A percentile compares a stretch with the other conserved stretches of the same genome.
Evolutionary conservation across 2,113 vertebrate genomes (phyloP).

Genomic region (Emydocephalus ijimae): DNA sequence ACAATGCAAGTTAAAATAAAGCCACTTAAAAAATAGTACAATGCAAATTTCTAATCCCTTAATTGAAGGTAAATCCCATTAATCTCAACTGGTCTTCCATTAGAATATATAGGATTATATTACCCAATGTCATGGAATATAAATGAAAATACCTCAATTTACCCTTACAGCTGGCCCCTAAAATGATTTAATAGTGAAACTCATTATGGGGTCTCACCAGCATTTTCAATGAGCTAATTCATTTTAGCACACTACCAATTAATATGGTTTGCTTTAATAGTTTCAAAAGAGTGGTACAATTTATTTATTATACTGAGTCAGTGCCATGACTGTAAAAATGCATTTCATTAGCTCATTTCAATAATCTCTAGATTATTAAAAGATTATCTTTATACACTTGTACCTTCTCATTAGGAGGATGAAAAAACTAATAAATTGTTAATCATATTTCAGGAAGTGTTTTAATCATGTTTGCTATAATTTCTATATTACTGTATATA

Average conservation of each 20-base stretch:
- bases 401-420: not conserved
- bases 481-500: not conserved
- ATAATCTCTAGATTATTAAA: not conserved
- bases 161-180: not conserved
- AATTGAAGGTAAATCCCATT: not conserved
- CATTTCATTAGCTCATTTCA: not conserved
- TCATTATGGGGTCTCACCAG: not conserved
- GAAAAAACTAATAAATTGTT: not conserved
- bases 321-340: not conserved
- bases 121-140: not conserved
- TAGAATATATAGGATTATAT: not conserved
- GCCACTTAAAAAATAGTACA: not conserved
- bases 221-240: not conserved
- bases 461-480: not conserved
- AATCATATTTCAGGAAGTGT: not conserved
- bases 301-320: not conserved
- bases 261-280: not conserved
- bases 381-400: not conserved
- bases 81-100: not conserved
- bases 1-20: not conserved
- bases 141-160: not conserved
- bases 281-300: not conserved
- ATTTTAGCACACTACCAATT: not conserved
- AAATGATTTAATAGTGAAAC: not conserved
- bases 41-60: not conserved